Conservation (phyloP, 2,797 vertebrate genomes). For the Syngnathus acus region DNA sequence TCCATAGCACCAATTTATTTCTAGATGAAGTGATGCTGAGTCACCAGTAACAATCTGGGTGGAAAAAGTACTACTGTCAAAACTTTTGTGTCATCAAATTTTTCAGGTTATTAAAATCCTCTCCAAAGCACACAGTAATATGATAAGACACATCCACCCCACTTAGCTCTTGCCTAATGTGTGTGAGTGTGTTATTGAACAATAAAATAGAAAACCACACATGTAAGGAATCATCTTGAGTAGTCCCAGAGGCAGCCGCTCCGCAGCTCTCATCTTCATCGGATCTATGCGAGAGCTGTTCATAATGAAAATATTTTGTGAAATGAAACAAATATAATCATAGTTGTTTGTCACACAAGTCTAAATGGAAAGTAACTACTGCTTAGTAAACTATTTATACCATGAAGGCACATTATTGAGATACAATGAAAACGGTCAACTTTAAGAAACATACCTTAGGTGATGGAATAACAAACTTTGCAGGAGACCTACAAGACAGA, state of each 20-base stretch:
- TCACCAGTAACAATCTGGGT: too few species aligned
- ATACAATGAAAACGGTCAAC: neutral
- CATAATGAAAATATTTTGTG: neutral
- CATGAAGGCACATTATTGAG: neutral
- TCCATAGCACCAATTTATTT: too few species aligned
- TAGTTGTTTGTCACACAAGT: neutral
- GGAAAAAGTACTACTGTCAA: too few species aligned
- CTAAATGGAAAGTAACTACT: neutral
- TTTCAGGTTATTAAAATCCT: neutral
- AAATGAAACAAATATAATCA: neutral
- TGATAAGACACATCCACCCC: neutral
- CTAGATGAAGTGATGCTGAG: too few species aligned
- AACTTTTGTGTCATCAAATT: too few species aligned
- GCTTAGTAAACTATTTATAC: neutral
- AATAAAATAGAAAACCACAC: slow-evolving; percentile 32
- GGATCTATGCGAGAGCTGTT: slow-evolving; percentile 30
- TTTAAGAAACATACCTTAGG: slow-evolving; percentile 73
- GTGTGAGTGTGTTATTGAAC: neutral
- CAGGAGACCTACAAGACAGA: slow-evolving; percentile 73
- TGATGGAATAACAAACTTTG: slow-evolving; percentile 71
- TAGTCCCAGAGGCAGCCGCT: slow-evolving; percentile 40
- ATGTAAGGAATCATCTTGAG: slow-evolving; percentile 68
- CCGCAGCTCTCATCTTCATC: slow-evolving; percentile 42
- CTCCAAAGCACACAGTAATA: neutral
- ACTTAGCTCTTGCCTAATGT: neutral